A percentile compares a stretch with the other conserved stretches of the same genome.
phyloP scores from a whole-genome alignment of 2,113 vertebrate genomes.

The Embiotoca jacksoni region DNA sequence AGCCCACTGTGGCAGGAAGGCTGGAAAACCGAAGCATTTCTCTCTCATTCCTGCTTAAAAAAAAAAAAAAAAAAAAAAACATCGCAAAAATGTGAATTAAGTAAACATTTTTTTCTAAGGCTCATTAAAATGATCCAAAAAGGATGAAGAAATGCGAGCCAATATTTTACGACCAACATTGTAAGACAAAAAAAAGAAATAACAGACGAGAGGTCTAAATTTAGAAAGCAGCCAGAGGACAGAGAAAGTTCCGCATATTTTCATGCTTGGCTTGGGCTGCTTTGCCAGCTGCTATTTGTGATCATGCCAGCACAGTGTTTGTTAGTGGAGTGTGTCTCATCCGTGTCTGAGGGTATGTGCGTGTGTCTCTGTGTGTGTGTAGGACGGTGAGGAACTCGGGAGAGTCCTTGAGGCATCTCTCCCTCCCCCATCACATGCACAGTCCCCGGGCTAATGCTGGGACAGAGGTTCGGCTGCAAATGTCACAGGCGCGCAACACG shows the following conservation, averaged over 20 bases:
- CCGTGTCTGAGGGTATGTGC: constrained; percentile 42
- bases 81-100: neutral
- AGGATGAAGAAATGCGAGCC: neutral
- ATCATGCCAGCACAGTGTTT: constrained; percentile 60
- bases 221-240: constrained; percentile 73
- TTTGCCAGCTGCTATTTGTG: constrained; percentile 77
- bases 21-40: constrained; percentile 2
- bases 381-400: constrained; percentile 44
- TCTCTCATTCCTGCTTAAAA: neutral
- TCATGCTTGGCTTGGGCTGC: constrained; percentile 77
- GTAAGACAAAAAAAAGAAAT: constrained; percentile 20
- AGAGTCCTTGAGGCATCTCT: constrained; percentile 71
- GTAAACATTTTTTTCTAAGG: neutral
- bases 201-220: constrained; percentile 62
- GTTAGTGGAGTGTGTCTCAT: constrained; percentile 63
- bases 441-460: constrained; percentile 49
- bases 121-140: too few species aligned
- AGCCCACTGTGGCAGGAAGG: constrained; percentile 1
- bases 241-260: constrained; percentile 77
- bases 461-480: constrained; percentile 69
- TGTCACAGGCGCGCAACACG: constrained; percentile 53
- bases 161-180: constrained; percentile 7
- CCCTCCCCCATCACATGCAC: constrained; percentile 58
- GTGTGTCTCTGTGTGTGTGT: constrained; percentile 12
- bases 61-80: neutral